phyloP scores from a whole-genome alignment of 2,797 vertebrate species.

The Anableps anableps region DNA sequence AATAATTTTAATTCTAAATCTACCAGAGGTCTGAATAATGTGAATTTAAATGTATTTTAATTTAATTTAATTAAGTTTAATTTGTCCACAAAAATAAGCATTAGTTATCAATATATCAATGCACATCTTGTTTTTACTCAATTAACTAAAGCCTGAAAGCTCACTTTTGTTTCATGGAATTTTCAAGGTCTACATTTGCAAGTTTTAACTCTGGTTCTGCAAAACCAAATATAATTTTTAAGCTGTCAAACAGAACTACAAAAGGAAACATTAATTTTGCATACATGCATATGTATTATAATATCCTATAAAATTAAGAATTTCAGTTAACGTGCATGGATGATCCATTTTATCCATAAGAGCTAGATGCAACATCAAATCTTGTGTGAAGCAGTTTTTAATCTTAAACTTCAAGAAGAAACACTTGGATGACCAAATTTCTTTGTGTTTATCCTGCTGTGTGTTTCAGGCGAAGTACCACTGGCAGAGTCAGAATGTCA shows the following conservation, averaged over 20 bases:
- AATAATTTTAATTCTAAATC: background rate
- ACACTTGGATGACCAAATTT: background rate
- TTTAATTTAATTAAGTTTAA: background rate
- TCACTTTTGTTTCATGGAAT: background rate
- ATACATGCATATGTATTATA: background rate
- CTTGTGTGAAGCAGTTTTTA: background rate
- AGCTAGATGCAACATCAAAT: background rate
- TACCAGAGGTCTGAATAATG: background rate
- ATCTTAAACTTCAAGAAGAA: background rate
- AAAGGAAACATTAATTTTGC: background rate
- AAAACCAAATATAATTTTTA: background rate
- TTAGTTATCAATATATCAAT: background rate
- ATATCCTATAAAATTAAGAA: constrained; percentile 2
- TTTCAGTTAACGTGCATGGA: background rate
- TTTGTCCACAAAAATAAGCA: background rate
- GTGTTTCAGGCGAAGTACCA: constrained; percentile 90
- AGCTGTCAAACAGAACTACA: background rate
- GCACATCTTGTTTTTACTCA: background rate
- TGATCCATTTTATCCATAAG: background rate
- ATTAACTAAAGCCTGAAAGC: background rate
- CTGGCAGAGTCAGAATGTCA: constrained; percentile 99
- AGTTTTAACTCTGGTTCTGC: background rate
- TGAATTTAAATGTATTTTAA: too few species aligned
- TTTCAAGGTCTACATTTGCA: background rate
- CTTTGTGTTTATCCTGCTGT: background rate